Evolutionary conservation across 2,797 vertebrate genomes (phyloP).

Genomic region (Lateolabrax maculatus): DNA sequence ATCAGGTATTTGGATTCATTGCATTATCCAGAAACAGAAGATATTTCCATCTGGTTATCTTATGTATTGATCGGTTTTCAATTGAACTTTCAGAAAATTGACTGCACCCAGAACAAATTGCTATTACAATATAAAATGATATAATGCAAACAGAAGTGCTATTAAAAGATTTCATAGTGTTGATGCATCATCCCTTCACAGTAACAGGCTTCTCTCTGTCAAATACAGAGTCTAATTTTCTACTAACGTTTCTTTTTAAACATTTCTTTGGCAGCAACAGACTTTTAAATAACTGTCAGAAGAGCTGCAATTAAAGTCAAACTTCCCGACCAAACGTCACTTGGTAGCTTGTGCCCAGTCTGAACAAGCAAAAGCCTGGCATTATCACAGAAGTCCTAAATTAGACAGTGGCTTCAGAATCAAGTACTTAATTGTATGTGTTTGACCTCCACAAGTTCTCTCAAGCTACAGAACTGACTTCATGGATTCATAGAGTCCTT

Average conservation of each 20-base stretch:
- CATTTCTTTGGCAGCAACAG: not conserved
- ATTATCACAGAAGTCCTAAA: slow-evolving; percentile 25
- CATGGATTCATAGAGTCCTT: not conserved
- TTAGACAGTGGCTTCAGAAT: slow-evolving; percentile 33
- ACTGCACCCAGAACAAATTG: not conserved
- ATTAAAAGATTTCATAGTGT: not conserved
- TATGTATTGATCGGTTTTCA: not conserved
- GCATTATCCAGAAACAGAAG: not conserved
- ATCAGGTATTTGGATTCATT: not conserved
- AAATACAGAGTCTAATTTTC: not conserved
- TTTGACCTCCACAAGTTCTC: not conserved
- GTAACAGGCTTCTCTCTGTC: not conserved
- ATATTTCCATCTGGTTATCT: not conserved
- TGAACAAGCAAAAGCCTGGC: slow-evolving; percentile 7
- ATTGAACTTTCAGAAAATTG: not conserved
- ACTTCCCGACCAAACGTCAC: not conserved
- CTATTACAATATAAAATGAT: not conserved
- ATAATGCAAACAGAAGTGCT: not conserved
- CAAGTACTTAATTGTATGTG: not conserved
- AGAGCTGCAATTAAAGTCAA: slow-evolving; percentile 26
- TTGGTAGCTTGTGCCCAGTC: slow-evolving; percentile 2
- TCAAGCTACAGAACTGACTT: not conserved
- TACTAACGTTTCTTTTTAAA: not conserved
- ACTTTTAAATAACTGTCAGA: slow-evolving; percentile 16
- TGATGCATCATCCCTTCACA: not conserved